phyloP scores from a whole-genome alignment of 2,888 invertebrate species.

The Villa cingulata region DNA sequence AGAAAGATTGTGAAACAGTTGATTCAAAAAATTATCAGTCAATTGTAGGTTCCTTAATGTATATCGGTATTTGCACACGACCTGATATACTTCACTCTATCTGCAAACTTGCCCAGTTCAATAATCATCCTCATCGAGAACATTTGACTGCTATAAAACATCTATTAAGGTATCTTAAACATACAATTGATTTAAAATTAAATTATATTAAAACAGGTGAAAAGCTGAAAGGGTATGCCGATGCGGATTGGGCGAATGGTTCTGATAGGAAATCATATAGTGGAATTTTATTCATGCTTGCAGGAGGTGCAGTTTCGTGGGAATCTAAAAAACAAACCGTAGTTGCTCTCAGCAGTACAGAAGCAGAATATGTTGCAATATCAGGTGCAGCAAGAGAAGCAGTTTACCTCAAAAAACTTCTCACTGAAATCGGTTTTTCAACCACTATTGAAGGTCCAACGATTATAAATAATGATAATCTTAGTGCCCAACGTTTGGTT shows the following conservation, averaged over 20 bases:
- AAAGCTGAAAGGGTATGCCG: slow-evolving; percentile 11
- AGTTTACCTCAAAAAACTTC: slow-evolving; percentile 4
- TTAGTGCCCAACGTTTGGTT: slow-evolving; percentile 7
- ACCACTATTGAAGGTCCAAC: slow-evolving; percentile 2
- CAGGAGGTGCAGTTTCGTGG: neutral
- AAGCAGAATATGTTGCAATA: slow-evolving; percentile 10
- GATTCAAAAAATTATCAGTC: slow-evolving; percentile 7
- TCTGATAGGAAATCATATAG: slow-evolving; percentile 12
- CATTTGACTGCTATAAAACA: slow-evolving; percentile 15
- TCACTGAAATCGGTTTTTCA: slow-evolving; percentile 3
- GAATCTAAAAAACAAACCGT: slow-evolving; percentile 12
- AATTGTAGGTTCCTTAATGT: slow-evolving; percentile 13
- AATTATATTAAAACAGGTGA: slow-evolving; percentile 12
- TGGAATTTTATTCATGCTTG: slow-evolving; percentile 1
- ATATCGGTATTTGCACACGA: slow-evolving; percentile 9
- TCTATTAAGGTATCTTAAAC: slow-evolving; percentile 14
- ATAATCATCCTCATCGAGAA: slow-evolving; percentile 15
- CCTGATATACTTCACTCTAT: slow-evolving; percentile 11
- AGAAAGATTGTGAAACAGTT: neutral
- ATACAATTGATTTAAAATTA: slow-evolving; percentile 10
- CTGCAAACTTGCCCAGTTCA: slow-evolving; percentile 13
- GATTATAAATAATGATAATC: slow-evolving; percentile 5
- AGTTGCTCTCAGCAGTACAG: slow-evolving; percentile 13
- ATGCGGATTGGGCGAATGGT: slow-evolving; percentile 16
- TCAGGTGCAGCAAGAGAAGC: slow-evolving; percentile 11